Base-by-base conservation (phyloP, 2,888 invertebrate species). In the Epiperipatus broadwayi region DNA sequence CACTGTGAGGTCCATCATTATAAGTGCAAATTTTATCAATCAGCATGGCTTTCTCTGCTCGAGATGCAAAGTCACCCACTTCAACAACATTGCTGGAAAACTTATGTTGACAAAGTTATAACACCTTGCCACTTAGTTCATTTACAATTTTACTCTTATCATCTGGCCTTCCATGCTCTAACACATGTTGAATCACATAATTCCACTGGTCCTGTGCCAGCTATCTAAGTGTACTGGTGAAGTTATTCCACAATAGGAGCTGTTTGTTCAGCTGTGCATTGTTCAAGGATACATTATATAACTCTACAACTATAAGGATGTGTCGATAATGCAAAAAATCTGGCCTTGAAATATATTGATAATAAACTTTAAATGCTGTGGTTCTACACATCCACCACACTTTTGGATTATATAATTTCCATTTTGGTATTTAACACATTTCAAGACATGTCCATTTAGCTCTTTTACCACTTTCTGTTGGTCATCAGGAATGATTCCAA, bases 321-420 rank as follows among this genome's bases (percentile, higher is more conserved):
- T 48, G 93, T 95, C 43, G 95, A 93, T 52, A 97, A 66, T 40
- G 83, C 75, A 65, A 80, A 89, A n/a, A 44, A 97, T 91, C 58
- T 69, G 67, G 50, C 66, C 66, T 48, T 72, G 71, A 63, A 79
- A 78, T 49, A 78, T 80, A 56, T 79, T 77, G 47, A 87, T 84
- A 47, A 83, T 79, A 63, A 91, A 91, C 67, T 87, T 87, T 50
- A 99, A 68, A 52, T 87, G 84, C 49, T 75, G 70, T n/a, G 95
- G 89, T 58, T 93, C 89, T 41, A 97, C 93, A 62, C 93, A 91
- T 63, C 99, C 97, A 53, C 99, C 97, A 60, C 95, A 95, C 57
- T 97, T 97, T 66, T 97, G 97, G 40, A 97, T 91, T 37, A 99
- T 97, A 60, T 97, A 97, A 65, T 97, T 97, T 39, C 97, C 97